Percentiles rank a stretch among this genome's conserved stretches.
Evolutionary conservation across 2,797 vertebrate species (phyloP).

Genomic region (Phoebastria nigripes): DNA sequence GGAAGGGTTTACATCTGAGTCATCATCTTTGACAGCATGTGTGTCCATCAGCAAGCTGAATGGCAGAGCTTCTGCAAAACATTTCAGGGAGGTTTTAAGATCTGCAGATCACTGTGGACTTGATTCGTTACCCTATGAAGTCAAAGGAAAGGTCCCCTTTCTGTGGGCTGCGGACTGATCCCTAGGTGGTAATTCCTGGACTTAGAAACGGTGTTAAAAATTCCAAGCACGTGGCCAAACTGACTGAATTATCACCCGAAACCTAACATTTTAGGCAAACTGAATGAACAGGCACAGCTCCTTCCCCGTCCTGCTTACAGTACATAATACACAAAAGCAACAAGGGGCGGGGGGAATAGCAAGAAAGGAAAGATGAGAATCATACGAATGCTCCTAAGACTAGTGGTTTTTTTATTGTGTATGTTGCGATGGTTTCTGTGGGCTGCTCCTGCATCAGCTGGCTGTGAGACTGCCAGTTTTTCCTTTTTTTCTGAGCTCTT

Average conservation of each 20-base stretch:
- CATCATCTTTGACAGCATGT: constrained; percentile 16
- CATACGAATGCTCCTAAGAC: neutral
- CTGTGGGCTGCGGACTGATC: neutral
- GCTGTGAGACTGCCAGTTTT: neutral
- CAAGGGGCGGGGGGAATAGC: neutral
- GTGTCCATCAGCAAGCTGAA: neutral
- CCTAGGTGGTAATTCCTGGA: neutral
- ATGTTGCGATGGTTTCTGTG: neutral
- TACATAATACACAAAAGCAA: neutral
- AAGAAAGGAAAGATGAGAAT: neutral
- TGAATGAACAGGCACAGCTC: neutral
- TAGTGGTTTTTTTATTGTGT: neutral
- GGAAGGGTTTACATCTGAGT: constrained; percentile 46
- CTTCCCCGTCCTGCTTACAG: neutral
- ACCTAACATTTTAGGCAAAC: neutral
- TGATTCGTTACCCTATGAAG: neutral
- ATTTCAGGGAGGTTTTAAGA: neutral
- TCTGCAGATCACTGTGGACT: neutral
- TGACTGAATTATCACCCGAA: neutral
- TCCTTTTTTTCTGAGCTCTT: neutral
- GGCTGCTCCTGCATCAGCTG: neutral
- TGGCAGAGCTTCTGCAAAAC: neutral
- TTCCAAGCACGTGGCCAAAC: neutral
- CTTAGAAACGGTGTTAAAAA: neutral
- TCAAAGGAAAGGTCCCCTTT: neutral